A percentile compares a stretch with the other conserved stretches of the same genome.
Conservation (phyloP, 2,113 vertebrate genomes). For the Sclerurus mexicanus region DNA sequence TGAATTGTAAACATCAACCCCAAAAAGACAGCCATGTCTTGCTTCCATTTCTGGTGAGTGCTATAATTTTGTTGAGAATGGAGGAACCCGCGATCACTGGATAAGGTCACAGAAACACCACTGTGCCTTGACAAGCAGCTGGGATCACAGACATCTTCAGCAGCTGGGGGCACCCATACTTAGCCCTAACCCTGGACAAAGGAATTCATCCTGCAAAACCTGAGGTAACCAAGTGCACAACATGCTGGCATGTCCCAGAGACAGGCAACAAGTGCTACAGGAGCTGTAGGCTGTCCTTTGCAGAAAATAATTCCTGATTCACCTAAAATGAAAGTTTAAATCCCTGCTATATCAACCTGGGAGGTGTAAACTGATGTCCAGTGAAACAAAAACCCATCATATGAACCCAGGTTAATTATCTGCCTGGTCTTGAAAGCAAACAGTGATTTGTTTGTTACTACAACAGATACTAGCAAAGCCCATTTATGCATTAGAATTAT, state of each 20-base stretch:
- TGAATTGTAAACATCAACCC: neutral
- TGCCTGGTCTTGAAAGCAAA: neutral
- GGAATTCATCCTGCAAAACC: neutral
- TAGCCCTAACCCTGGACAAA: neutral
- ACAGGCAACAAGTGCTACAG: neutral
- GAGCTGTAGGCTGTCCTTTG: neutral
- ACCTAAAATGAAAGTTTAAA: neutral
- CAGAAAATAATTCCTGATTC: neutral
- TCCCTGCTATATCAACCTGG: neutral
- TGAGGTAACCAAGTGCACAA: neutral
- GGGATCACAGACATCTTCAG: neutral
- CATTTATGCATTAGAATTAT: neutral
- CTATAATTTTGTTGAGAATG: neutral
- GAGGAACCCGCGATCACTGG: neutral
- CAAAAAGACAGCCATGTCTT: neutral
- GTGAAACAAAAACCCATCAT: neutral
- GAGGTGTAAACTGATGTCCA: neutral
- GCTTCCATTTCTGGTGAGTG: neutral
- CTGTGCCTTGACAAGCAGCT: neutral
- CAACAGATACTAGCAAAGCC: neutral
- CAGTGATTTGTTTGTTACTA: neutral
- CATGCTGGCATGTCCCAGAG: fast-evolving
- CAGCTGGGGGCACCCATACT: neutral
- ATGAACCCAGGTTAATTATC: neutral
- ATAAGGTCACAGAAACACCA: neutral